These are phyloP conservation scores for Nephrocerus scutellatus DNA, from an alignment of 2,888 invertebrate genomes.

Conservation along the genomic window DNA sequence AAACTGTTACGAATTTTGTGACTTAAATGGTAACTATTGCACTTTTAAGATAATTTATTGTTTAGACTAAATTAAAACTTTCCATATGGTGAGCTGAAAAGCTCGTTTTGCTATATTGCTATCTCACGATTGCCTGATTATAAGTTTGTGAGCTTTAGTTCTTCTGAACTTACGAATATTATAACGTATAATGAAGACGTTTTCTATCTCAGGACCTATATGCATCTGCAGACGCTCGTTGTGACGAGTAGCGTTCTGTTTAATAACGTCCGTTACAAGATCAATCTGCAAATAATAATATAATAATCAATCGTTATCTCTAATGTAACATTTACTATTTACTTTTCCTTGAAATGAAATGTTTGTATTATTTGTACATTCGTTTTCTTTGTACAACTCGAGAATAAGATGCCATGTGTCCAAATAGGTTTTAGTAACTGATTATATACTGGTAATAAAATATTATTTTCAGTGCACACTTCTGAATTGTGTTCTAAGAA, in stretches of 20 bases:
- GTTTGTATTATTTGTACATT: conserved; percentile 1
- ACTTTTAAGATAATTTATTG: no score
- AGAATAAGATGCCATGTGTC: conserved; percentile 8
- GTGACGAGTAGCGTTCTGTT: neutral
- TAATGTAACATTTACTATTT: conserved; percentile 8
- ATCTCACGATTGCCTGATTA: no score
- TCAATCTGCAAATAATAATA: conserved; percentile 2
- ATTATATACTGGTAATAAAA: conserved; percentile 5
- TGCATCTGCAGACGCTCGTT: conserved; percentile 3
- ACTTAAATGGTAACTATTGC: no score
- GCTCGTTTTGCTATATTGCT: neutral
- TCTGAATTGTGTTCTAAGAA: conserved; percentile 1
- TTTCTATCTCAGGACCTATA: conserved; percentile 1
- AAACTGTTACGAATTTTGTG: no score
- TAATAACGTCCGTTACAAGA: conserved; percentile 3
- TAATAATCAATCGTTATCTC: conserved; percentile 8
- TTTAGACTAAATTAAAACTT: no score
- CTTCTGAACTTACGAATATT: conserved; percentile 4
- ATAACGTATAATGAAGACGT: conserved; percentile 1
- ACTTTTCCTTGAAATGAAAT: conserved; percentile 1
- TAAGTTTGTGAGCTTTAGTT: conserved; percentile 6
- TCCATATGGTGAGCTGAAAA: no score
- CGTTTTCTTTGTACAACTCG: conserved; percentile 8
- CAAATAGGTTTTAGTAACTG: conserved; percentile 2
- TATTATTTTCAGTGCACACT: conserved; percentile 6